A percentile compares a stretch with the other conserved stretches of the same genome.
Evolutionary conservation across 2,113 vertebrate genomes (phyloP).

Genomic region (Propithecus coquereli): DNA sequence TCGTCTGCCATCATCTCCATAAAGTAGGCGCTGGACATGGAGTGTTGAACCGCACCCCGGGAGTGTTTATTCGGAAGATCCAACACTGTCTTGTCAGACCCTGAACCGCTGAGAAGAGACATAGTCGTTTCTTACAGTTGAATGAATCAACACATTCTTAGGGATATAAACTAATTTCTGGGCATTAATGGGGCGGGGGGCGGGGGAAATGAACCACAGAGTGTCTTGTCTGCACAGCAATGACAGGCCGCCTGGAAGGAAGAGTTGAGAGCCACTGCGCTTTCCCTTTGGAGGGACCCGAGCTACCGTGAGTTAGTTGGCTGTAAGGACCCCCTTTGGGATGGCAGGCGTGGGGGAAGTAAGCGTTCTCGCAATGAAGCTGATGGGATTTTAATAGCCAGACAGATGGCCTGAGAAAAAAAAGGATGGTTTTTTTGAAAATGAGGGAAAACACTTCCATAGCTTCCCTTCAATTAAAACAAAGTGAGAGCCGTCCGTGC

Average conservation of each 20-base stretch:
- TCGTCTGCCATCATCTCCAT: not conserved
- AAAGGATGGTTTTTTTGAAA: constrained; percentile 32
- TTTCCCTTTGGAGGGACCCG: not conserved
- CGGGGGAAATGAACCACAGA: constrained; percentile 21
- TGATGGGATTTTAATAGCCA: constrained; percentile 75
- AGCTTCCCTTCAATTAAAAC: constrained; percentile 54
- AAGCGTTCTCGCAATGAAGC: constrained; percentile 56
- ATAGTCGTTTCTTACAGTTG: not conserved
- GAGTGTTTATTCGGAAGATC: not conserved
- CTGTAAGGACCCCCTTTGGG: constrained; percentile 43
- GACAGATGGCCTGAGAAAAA: constrained; percentile 70
- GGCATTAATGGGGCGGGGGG: not conserved
- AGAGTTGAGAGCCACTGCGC: not conserved
- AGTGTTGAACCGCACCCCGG: not conserved
- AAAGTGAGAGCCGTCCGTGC: not conserved
- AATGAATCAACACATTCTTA: constrained; percentile 29
- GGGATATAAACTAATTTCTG: constrained; percentile 62
- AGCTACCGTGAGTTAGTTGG: not conserved
- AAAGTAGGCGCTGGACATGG: not conserved
- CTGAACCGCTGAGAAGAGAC: not conserved
- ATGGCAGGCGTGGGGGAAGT: constrained; percentile 36
- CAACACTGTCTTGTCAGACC: constrained; percentile 57
- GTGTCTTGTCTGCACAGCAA: not conserved
- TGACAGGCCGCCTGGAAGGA: not conserved
- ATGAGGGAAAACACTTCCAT: constrained; percentile 64